Evolutionary conservation across 1,140 invertebrate species (phyloP), one percentile per base, ranked within the genome.

Genomic region (Lycorma delicatula): DNA sequence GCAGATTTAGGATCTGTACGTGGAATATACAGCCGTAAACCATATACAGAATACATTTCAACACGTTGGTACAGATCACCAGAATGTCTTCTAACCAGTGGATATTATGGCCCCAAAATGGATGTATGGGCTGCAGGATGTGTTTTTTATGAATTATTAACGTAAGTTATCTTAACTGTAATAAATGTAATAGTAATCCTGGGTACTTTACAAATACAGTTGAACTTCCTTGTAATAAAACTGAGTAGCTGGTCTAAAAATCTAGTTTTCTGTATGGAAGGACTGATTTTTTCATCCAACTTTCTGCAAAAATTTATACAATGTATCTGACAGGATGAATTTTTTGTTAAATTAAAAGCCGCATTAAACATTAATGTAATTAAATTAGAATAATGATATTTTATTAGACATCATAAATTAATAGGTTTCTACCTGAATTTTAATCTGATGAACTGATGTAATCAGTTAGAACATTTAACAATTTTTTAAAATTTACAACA

Each of bases 81-180:
- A 6, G 83, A 86, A 70, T 85, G 83, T 70, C 71, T 86, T 0
- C 66, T 86, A 3, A 84, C 82, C 1, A 74, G 75, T 60, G 83
- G 83, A 0, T 79, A 76, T 67, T 86, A 86, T 67, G 78, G 76
- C 2, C 77, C 78, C 25, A 84, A 84, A 71, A 85, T 86, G 82
- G 83, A 86, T 65, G 73, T 86, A 31, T 86, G 84, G 84, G 82
- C 82, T 29, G 72, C 77, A 3, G 84, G 84, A 4, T 86, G 84
- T 69, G 82, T 85, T 3, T 84, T 83, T 66, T 86, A 79, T 69
- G 84, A 86, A 74, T 76, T 84, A 54, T 66, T 84, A 26, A 82
- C 80, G 78, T 82, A 70, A 68, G 63, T 67, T 53, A n/a, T n/a
- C 27, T 34, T 41, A 41, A 23, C 4, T 25, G 48, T 7, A 6